phyloP scores from a whole-genome alignment of 2,113 vertebrate species.

The Stegostoma tigrinum region DNA sequence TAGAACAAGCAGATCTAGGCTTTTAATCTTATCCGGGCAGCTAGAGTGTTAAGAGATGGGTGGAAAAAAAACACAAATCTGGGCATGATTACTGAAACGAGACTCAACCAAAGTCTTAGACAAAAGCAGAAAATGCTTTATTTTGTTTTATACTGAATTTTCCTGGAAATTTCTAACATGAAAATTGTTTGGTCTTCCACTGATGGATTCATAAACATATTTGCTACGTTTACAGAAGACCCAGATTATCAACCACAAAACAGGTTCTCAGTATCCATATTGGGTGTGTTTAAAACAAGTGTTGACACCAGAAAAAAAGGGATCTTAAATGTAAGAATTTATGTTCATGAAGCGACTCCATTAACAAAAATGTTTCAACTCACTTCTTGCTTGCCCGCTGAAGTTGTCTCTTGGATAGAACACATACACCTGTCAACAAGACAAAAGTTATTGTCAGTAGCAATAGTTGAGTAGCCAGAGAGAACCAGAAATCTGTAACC shows the following conservation, averaged over 20 bases:
- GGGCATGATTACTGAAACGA: neutral
- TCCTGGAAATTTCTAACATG: neutral
- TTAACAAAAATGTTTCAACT: neutral
- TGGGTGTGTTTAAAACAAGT: neutral
- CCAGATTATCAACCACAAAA: neutral
- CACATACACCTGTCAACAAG: conserved; percentile 31
- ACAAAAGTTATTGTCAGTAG: neutral
- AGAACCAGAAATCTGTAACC: neutral
- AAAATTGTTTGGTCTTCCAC: neutral
- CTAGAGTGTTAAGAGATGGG: neutral
- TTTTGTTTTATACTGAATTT: neutral
- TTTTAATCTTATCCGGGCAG: neutral
- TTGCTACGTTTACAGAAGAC: neutral
- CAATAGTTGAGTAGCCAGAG: neutral
- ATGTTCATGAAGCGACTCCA: neutral
- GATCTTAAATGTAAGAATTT: neutral
- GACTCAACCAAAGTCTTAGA: neutral
- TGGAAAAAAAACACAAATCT: neutral
- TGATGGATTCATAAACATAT: neutral
- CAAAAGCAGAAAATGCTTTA: neutral
- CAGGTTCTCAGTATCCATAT: neutral
- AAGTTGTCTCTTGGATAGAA: neutral
- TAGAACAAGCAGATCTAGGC: neutral
- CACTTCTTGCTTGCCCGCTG: conserved; percentile 21
- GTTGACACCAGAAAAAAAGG: neutral